Conservation (phyloP, 2,888 invertebrate genomes). For the Cantharis lateralis region DNA sequence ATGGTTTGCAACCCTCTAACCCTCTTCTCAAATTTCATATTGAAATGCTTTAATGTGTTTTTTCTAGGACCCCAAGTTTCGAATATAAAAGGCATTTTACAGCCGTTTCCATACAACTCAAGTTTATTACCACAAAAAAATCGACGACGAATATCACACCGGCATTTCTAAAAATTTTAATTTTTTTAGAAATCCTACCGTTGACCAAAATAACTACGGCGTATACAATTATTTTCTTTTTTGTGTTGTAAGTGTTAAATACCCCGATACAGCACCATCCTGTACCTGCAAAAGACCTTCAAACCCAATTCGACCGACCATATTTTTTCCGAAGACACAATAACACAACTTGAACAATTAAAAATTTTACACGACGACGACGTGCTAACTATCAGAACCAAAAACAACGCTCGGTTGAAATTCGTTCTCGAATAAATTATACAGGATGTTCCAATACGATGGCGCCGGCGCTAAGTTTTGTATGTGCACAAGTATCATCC, state of each 20-base stretch:
- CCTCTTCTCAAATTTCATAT: not conserved
- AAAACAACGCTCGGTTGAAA: not conserved
- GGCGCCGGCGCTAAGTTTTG: not conserved
- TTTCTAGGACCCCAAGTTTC: conserved; percentile 14
- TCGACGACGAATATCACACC: not conserved
- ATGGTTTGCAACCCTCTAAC: not conserved
- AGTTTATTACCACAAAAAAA: not conserved
- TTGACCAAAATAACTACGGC: not conserved
- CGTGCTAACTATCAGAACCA: not conserved
- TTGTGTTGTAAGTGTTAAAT: not conserved
- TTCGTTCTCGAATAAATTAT: not conserved
- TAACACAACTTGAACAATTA: not conserved
- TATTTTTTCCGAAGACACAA: not conserved
- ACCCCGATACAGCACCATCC: not conserved
- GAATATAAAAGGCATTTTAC: not conserved
- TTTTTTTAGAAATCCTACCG: not conserved
- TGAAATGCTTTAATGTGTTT: conserved; percentile 33
- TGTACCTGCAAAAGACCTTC: not conserved
- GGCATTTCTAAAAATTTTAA: too few species aligned
- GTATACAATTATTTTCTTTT: not conserved
- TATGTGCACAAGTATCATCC: too few species aligned
- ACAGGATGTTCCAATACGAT: not conserved
- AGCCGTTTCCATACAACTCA: not conserved
- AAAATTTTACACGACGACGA: not conserved
- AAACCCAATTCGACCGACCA: not conserved